Evolutionary conservation across 2,113 vertebrate genomes (phyloP).

Genomic region (Anoura caudifer): DNA sequence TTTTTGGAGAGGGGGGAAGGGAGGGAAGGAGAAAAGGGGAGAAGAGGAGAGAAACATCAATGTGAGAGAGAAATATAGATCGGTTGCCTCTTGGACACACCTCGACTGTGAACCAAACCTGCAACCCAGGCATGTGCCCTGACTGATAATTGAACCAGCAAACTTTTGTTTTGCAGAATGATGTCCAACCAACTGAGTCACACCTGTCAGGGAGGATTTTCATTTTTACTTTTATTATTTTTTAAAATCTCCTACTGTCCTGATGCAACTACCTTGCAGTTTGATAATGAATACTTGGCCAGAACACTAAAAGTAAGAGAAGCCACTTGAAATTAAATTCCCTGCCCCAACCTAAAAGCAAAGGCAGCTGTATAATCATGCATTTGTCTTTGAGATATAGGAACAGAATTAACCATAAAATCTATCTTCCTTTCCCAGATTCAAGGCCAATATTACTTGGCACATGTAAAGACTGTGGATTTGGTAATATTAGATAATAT

Average conservation of each 20-base stretch:
- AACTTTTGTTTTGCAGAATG: no score
- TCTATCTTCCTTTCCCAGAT: neutral
- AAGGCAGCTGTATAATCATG: neutral
- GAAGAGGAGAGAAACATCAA: no score
- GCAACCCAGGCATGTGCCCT: no score
- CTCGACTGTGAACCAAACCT: no score
- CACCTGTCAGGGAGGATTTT: neutral
- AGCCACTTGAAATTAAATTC: neutral
- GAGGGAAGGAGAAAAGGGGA: no score
- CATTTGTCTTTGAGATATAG: neutral
- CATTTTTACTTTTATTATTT: neutral
- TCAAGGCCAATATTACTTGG: neutral
- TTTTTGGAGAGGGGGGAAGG: no score
- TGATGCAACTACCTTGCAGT: neutral
- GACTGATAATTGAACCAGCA: no score
- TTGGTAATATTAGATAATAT: neutral
- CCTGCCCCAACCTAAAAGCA: neutral
- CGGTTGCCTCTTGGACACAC: no score
- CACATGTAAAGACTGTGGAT: neutral
- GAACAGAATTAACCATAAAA: neutral
- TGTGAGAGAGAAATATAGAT: no score
- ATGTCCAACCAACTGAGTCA: no score
- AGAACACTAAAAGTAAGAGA: neutral
- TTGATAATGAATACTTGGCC: neutral
- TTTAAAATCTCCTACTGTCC: neutral